These are phyloP conservation scores for Neotoxoptera formosana DNA, from an alignment of 1,140 invertebrate genomes.

Conservation along the genomic window DNA sequence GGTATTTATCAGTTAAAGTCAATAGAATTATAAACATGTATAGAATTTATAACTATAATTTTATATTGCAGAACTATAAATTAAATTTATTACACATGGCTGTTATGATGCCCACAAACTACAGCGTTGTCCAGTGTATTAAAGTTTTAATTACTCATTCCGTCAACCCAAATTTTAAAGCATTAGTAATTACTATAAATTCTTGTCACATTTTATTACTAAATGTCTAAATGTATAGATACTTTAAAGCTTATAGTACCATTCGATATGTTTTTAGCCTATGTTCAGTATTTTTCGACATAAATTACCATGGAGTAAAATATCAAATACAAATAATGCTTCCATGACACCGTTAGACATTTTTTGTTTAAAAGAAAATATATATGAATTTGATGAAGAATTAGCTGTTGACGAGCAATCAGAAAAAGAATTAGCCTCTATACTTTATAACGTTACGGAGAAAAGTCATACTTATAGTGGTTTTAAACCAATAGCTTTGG, in stretches of 20 bases:
- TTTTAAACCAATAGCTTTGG: background rate
- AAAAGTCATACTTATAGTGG: constrained; percentile 45
- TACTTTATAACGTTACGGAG: constrained; percentile 16
- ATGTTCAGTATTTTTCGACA: constrained; percentile 6
- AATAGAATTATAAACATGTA: background rate
- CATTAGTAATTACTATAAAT: constrained; percentile 23
- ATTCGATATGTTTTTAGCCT: constrained; percentile 8
- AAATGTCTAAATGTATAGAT: background rate
- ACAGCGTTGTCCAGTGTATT: constrained; percentile 16
- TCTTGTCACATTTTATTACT: background rate
- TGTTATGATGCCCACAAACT: constrained; percentile 7
- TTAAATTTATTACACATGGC: constrained; percentile 52
- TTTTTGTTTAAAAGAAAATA: constrained; percentile 39
- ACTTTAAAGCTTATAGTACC: background rate
- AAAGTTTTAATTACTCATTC: constrained; percentile 13
- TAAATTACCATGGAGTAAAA: constrained; percentile 32
- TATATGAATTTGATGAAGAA: background rate
- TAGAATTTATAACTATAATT: background rate
- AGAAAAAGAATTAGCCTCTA: constrained; percentile 21
- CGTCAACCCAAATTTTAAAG: constrained; percentile 26
- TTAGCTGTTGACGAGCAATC: background rate
- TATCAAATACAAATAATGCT: background rate
- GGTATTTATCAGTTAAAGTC: constrained; percentile 1
- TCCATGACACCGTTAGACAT: constrained; percentile 40
- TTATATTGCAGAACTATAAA: background rate